A percentile compares a stretch with the other conserved stretches of the same genome.
These are phyloP conservation scores for Grammomys surdaster DNA, from an alignment of 2,113 vertebrate genomes.

Conservation along the genomic window DNA sequence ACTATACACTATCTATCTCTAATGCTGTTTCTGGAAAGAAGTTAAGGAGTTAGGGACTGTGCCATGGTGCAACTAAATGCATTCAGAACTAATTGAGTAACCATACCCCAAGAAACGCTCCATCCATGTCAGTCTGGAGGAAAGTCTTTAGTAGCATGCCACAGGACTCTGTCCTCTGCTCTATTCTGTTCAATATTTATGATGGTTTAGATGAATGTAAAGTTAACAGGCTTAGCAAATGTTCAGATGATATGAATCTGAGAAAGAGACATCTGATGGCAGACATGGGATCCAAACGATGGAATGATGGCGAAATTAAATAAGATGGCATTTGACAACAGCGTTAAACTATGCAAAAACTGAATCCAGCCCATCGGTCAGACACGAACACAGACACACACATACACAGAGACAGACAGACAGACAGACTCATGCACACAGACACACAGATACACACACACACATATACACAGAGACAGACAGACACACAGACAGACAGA, in stretches of 20 bases:
- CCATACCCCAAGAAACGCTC: constrained; percentile 69
- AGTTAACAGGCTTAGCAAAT: constrained; percentile 67
- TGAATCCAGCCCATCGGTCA: neutral
- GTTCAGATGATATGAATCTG: constrained; percentile 67
- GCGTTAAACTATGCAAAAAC: constrained; percentile 38
- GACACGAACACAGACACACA: neutral
- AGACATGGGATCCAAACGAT: constrained; percentile 67
- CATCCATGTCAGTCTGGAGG: constrained; percentile 68
- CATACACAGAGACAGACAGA: neutral
- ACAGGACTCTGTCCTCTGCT: constrained; percentile 73
- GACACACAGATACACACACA: neutral
- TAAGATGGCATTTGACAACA: constrained; percentile 73
- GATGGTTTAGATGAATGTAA: constrained; percentile 69
- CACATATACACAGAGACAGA: neutral
- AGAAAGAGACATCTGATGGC: constrained; percentile 67
- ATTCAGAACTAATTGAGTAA: constrained; percentile 67
- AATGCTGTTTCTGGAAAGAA: constrained; percentile 46
- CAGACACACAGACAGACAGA: neutral
- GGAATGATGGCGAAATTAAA: constrained; percentile 72
- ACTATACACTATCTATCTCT: constrained; percentile 38
- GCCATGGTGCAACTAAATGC: constrained; percentile 27
- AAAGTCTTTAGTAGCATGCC: constrained; percentile 69
- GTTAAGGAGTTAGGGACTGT: constrained; percentile 13
- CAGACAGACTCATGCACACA: neutral
- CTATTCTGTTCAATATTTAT: constrained; percentile 69